Evolutionary conservation across 2,113 vertebrate species (phyloP), one percentile per base, ranked within the genome.

Genomic region (Lontra canadensis): DNA sequence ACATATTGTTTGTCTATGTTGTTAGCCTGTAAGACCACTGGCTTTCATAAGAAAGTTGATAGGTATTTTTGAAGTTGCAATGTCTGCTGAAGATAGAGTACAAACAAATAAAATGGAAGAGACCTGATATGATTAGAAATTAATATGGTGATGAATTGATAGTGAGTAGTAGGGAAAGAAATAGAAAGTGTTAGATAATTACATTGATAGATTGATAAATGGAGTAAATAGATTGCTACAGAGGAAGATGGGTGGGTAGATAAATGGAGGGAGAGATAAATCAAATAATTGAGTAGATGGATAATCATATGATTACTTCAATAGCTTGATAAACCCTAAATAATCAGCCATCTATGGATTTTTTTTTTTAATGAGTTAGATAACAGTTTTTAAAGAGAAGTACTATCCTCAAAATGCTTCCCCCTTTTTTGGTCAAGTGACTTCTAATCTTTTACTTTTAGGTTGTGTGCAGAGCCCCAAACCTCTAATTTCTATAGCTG

Each of bases 161-260:
- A 84, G 83, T 95, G 88, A 94, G 36, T 52, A 61, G 59, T 73
- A 49, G 61, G 57, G 25, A 85, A 49, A 80, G 59, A 92, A 88
- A 82, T 21, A 92, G 74, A 95, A 92, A 95, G 15, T 31, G 9
- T 83, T 95, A 96, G 89, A 95, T 86, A 94, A 97, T 97, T 97
- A 97, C 80, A 96, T 14, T 92, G 97, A 95, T 92, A 90, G 79
- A 94, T 61, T 95, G 92, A 97, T 96, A 95, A 95, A 92, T 57
- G 88, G 39, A 94, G 42, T 87, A 87, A 96, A 95, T 44, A 93
- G 78, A 90, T 93, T 92, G 44, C 55, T 73, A 80, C 82, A 93
- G 95, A 96, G 67, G 80, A 95, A 94, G 97, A 95, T 21, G 90
- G 52, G 95, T 95, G 86, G 94, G 76, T 49, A 97, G 95, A 76